Evolutionary conservation across 2,113 vertebrate genomes (phyloP).

Genomic region (Furnarius figulus): DNA sequence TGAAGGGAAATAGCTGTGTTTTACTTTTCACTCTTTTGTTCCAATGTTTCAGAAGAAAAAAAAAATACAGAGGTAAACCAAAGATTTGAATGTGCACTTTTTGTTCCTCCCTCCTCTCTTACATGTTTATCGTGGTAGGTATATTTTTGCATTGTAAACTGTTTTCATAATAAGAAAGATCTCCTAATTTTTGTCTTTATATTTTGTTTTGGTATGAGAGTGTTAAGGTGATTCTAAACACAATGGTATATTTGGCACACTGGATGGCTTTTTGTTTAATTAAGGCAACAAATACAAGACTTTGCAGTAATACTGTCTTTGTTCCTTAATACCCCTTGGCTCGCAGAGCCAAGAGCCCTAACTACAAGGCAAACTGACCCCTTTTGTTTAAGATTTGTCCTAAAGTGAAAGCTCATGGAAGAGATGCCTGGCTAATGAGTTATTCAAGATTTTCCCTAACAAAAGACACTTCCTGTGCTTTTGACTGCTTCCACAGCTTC

Average conservation of each 20-base stretch:
- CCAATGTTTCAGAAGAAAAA: background rate
- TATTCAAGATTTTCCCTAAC: background rate
- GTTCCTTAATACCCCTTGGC: background rate
- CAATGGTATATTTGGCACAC: background rate
- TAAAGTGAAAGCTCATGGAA: background rate
- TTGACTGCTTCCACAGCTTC: background rate
- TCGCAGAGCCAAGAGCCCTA: background rate
- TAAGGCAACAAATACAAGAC: background rate
- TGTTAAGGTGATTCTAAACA: background rate
- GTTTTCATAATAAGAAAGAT: background rate
- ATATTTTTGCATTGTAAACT: background rate
- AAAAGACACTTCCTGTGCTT: background rate
- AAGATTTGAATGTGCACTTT: background rate
- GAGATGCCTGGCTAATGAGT: background rate
- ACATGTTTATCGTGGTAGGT: background rate
- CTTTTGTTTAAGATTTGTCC: background rate
- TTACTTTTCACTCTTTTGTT: background rate
- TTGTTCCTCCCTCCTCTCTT: background rate
- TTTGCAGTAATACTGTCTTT: background rate
- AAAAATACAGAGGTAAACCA: background rate
- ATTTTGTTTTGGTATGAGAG: background rate
- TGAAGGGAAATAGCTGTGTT: background rate
- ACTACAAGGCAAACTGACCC: background rate
- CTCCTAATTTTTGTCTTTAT: background rate
- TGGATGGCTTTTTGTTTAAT: slow-evolving; percentile 29